Conservation (phyloP, 2,888 invertebrate species). For the Punctoribates punctum region DNA sequence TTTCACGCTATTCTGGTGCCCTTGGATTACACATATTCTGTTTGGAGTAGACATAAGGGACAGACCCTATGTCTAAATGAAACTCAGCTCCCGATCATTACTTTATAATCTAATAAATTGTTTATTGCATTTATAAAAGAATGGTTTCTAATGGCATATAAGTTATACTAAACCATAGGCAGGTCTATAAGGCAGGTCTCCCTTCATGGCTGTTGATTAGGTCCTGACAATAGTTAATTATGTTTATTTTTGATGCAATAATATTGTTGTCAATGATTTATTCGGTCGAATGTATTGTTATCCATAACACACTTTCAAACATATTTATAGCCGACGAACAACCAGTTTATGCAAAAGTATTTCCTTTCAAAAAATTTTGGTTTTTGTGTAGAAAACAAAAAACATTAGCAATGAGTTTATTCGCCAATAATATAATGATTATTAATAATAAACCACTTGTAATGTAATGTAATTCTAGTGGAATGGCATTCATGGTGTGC, state of each 20-base stretch:
- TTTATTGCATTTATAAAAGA: not conserved
- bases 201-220: too few relatives aligned
- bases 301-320: too few relatives aligned
- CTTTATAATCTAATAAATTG: not conserved
- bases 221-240: too few relatives aligned
- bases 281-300: too few relatives aligned
- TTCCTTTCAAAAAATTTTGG: not conserved
- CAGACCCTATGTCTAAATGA: not conserved
- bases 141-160: not conserved
- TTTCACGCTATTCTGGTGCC: constrained; percentile 16
- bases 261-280: too few relatives aligned
- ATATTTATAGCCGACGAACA: not conserved
- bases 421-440: not conserved
- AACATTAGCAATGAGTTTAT: too few relatives aligned
- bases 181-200: too few relatives aligned
- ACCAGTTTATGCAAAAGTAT: constrained; percentile 2
- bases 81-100: not conserved
- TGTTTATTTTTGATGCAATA: too few relatives aligned
- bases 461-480: not conserved
- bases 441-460: constrained; percentile 16
- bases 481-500: too few relatives aligned
- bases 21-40: not conserved
- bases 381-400: not conserved
- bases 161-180: too few relatives aligned
- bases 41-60: not conserved